phyloP scores from a whole-genome alignment of 1,140 invertebrate genomes.

The Saccostrea echinata region DNA sequence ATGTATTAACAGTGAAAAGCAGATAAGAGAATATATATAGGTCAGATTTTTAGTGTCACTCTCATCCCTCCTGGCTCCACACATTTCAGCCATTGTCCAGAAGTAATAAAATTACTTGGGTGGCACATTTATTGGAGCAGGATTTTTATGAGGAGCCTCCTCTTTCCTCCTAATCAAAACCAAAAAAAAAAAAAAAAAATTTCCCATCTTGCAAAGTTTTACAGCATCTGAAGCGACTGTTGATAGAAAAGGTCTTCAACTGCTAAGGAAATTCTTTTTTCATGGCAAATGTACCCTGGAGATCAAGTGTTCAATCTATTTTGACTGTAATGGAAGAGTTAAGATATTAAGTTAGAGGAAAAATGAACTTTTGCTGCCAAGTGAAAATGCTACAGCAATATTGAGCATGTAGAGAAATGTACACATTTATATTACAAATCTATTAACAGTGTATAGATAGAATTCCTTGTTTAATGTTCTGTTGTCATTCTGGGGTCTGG shows the following conservation, averaged over 20 bases:
- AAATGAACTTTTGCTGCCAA: neutral
- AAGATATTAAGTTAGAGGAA: neutral
- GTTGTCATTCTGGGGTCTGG: slow-evolving; percentile 13
- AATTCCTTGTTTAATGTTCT: slow-evolving; percentile 32
- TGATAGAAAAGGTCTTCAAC: slow-evolving; percentile 18
- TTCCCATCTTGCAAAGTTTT: slow-evolving; percentile 18
- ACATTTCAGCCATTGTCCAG: slow-evolving; percentile 26
- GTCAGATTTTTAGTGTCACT: neutral
- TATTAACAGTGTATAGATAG: slow-evolving; percentile 35
- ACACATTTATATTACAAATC: slow-evolving; percentile 25
- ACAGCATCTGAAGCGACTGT: slow-evolving; percentile 13
- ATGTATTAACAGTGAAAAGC: slow-evolving; percentile 9
- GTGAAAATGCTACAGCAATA: neutral
- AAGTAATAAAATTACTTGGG: slow-evolving; percentile 1
- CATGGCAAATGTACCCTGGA: slow-evolving; percentile 3
- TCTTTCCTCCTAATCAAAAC: slow-evolving; percentile 11
- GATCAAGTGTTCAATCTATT: slow-evolving; percentile 19
- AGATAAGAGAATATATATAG: neutral
- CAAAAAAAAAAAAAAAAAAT: neutral
- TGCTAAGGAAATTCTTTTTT: neutral
- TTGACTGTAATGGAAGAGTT: neutral
- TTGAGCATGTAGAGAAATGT: slow-evolving; percentile 8
- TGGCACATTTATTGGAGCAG: slow-evolving; percentile 9
- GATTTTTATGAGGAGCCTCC: neutral
- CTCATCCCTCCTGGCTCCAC: neutral